Percentiles rank a stretch among this genome's conserved stretches.
These are phyloP conservation scores for Synergus itoensis DNA, from an alignment of 2,888 invertebrate genomes.

Conservation along the genomic window DNA sequence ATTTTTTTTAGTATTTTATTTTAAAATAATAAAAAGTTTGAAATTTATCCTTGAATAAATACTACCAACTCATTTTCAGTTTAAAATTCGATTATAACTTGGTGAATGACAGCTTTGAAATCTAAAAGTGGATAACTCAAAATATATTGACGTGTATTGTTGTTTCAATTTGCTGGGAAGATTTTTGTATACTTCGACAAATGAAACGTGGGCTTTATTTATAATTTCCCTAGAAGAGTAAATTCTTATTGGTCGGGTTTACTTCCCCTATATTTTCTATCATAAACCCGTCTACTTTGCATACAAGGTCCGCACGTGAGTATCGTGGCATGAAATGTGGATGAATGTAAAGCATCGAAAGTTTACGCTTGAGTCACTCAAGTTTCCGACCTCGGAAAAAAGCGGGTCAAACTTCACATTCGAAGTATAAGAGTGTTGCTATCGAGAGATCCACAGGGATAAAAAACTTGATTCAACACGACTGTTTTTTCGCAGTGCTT, in stretches of 20 bases:
- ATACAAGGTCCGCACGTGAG: neutral
- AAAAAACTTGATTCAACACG: neutral
- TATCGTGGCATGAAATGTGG: slow-evolving; percentile 7
- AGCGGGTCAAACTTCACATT: slow-evolving; percentile 19
- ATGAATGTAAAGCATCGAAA: slow-evolving; percentile 25
- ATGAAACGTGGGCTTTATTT: neutral
- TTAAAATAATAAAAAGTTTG: too few species aligned
- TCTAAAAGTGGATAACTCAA: too few species aligned
- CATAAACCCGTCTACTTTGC: slow-evolving; percentile 7
- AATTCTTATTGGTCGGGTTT: neutral
- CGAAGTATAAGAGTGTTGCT: neutral
- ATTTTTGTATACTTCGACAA: neutral
- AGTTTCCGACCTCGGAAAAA: slow-evolving; percentile 33
- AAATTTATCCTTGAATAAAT: too few species aligned
- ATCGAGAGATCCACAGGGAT: neutral
- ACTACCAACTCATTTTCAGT: too few species aligned
- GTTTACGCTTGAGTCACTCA: slow-evolving; percentile 30
- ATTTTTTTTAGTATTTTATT: too few species aligned
- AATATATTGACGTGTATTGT: too few species aligned
- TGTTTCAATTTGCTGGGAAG: neutral
- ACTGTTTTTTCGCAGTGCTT: too few species aligned
- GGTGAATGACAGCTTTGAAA: too few species aligned
- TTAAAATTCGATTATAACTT: too few species aligned
- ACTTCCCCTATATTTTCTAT: neutral
- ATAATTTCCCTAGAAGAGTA: neutral